Conservation (phyloP, 2,888 invertebrate species). For the Drosophila borealis region DNA sequence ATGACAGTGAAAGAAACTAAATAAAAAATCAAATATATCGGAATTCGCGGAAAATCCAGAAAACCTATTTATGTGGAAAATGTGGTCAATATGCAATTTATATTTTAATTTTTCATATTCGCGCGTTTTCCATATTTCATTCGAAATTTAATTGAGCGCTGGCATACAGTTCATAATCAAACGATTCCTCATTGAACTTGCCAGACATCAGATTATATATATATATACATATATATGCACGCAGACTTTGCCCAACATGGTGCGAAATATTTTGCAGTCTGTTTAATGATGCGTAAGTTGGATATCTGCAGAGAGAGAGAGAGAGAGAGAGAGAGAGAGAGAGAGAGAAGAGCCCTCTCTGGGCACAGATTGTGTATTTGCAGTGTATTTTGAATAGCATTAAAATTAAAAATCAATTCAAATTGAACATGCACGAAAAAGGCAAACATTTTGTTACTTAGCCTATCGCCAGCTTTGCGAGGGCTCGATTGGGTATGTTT, state of each 20-base stretch:
- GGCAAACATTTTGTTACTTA: constrained; percentile 42
- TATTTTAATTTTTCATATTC: constrained; percentile 30
- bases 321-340: no score
- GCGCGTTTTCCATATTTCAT: constrained; percentile 1
- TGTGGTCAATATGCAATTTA: constrained; percentile 63
- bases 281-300: constrained; percentile 59
- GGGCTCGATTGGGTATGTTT: background rate
- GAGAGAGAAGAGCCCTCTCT: no score
- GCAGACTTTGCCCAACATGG: no score
- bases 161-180: constrained; percentile 19
- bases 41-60: background rate
- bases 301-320: background rate
- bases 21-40: constrained; percentile 1
- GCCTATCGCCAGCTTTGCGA: background rate
- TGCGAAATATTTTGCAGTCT: constrained; percentile 43
- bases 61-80: constrained; percentile 51
- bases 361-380: no score
- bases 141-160: constrained; percentile 21
- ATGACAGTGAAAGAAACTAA: constrained; percentile 6
- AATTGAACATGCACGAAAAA: background rate
- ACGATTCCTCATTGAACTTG: constrained; percentile 23
- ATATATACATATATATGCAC: background rate
- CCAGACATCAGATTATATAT: background rate
- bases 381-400: constrained; percentile 6
- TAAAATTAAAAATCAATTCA: no score